A percentile compares a stretch with the other conserved stretches of the same genome.
Conservation (phyloP, 1,140 invertebrate species). For the Paracyclopina nana region DNA sequence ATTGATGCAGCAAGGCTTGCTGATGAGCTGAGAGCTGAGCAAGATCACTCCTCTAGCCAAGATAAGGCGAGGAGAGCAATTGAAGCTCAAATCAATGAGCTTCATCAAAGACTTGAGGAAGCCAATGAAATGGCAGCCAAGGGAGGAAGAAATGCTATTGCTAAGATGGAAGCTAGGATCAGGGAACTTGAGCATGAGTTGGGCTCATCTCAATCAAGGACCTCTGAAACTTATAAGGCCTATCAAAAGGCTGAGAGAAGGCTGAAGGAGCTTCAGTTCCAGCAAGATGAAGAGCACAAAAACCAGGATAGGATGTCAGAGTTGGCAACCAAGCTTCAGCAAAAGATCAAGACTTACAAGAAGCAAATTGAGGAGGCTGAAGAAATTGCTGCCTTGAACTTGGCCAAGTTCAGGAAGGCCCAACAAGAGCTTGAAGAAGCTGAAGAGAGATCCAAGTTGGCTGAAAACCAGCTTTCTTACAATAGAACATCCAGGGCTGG, state of each 20-base stretch:
- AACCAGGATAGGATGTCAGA: slow-evolving; percentile 71
- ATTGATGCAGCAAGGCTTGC: slow-evolving; percentile 84
- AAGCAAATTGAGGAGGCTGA: slow-evolving; percentile 41
- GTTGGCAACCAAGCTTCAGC: slow-evolving; percentile 92
- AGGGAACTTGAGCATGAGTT: slow-evolving; percentile 89
- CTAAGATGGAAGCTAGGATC: slow-evolving; percentile 86
- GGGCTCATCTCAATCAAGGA: slow-evolving; percentile 90
- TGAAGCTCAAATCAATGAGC: slow-evolving; percentile 48
- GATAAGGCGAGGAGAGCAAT: slow-evolving; percentile 56
- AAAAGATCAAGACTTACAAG: slow-evolving; percentile 59
- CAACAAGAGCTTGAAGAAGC: slow-evolving; percentile 22
- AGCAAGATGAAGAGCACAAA: slow-evolving; percentile 80
- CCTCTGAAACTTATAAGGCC: slow-evolving; percentile 41
- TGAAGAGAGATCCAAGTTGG: slow-evolving; percentile 7
- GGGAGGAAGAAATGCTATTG: slow-evolving; percentile 91
- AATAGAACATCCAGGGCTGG: slow-evolving; percentile 2
- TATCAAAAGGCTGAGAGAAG: slow-evolving; percentile 33
- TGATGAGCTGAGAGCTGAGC: slow-evolving; percentile 93
- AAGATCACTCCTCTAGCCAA: slow-evolving; percentile 91
- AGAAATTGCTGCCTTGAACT: slow-evolving; percentile 37
- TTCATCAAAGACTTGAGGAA: slow-evolving; percentile 17
- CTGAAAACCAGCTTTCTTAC: not conserved
- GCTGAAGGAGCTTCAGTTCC: slow-evolving; percentile 33
- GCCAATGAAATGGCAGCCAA: slow-evolving; percentile 60
- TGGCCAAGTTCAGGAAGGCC: slow-evolving; percentile 41